phyloP scores from a whole-genome alignment of 2,113 vertebrate genomes.

The Oreochromis aureus region DNA sequence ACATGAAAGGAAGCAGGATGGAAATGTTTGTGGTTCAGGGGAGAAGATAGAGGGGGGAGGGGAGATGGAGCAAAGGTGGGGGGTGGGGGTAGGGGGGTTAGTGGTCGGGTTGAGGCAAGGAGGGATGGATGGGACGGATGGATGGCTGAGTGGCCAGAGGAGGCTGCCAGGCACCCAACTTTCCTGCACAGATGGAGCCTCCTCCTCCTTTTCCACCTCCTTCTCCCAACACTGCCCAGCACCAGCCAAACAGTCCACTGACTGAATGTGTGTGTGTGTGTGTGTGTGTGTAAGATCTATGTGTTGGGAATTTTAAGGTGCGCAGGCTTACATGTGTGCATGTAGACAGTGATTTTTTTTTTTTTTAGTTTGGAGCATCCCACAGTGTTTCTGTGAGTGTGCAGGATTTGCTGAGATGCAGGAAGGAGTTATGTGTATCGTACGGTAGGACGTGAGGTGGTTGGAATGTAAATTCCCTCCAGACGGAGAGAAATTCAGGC shows the following conservation, averaged over 20 bases:
- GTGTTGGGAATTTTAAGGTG: constrained; percentile 3
- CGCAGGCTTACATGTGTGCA: not conserved
- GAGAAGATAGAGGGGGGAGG: not conserved
- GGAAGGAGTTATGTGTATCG: constrained; percentile 1
- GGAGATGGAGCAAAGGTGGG: not conserved
- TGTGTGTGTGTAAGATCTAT: constrained; percentile 2
- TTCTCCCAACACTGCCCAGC: constrained; percentile 24
- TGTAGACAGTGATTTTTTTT: not conserved
- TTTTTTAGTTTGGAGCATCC: not conserved
- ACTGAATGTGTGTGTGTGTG: constrained; percentile 18
- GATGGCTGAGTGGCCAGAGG: constrained; percentile 44
- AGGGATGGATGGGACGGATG: constrained; percentile 7
- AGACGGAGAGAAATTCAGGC: constrained; percentile 59
- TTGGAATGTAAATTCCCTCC: constrained; percentile 68
- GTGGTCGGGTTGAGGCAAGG: not conserved
- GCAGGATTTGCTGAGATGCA: constrained; percentile 46
- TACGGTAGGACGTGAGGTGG: not conserved
- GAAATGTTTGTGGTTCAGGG: not conserved
- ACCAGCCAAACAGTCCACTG: constrained; percentile 50
- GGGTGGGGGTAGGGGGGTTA: not conserved
- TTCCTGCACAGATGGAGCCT: constrained; percentile 78
- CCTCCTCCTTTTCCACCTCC: constrained; percentile 52
- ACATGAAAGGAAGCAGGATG: constrained; percentile 40
- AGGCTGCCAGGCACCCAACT: constrained; percentile 67
- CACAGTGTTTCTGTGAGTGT: not conserved